Conservation (phyloP, 2,113 vertebrate species). For the Lepus europaeus region DNA sequence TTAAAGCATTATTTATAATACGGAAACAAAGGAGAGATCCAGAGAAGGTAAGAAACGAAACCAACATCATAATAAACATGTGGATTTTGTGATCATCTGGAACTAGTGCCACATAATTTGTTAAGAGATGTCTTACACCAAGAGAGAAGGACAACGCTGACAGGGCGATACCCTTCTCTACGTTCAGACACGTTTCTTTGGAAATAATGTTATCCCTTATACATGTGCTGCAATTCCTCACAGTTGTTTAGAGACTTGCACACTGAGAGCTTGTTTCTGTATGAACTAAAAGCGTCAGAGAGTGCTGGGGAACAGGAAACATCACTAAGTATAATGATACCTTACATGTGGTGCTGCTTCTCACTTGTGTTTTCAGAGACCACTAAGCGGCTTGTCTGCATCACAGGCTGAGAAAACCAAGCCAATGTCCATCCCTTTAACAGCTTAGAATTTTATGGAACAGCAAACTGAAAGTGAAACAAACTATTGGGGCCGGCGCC, state of each 20-base stretch:
- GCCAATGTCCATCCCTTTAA: not conserved
- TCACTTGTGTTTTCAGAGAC: conserved; percentile 12
- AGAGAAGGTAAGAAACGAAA: conserved; percentile 15
- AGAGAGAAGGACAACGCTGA: not conserved
- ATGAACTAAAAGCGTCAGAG: conserved; percentile 31
- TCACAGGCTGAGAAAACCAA: conserved; percentile 48
- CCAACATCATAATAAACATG: not conserved
- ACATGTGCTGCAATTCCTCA: not conserved
- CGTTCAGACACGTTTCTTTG: conserved; percentile 33
- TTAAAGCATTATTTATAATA: conserved; percentile 48
- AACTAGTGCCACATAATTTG: not conserved
- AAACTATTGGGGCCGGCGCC: not conserved
- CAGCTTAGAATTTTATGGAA: conserved; percentile 21
- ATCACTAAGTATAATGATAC: not conserved
- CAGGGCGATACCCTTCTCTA: not conserved
- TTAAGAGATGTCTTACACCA: not conserved
- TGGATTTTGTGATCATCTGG: conserved; percentile 5
- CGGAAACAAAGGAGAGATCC: conserved; percentile 32
- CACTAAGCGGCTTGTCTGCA: not conserved
- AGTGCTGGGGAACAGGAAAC: not conserved
- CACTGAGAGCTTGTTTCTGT: conserved; percentile 7
- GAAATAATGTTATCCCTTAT: conserved; percentile 9
- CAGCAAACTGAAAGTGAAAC: conserved; percentile 55
- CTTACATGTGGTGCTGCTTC: not conserved
- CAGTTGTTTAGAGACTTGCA: conserved; percentile 31